phyloP scores from a whole-genome alignment of 2,888 invertebrate species.

The Phanerotoma sp. region DNA sequence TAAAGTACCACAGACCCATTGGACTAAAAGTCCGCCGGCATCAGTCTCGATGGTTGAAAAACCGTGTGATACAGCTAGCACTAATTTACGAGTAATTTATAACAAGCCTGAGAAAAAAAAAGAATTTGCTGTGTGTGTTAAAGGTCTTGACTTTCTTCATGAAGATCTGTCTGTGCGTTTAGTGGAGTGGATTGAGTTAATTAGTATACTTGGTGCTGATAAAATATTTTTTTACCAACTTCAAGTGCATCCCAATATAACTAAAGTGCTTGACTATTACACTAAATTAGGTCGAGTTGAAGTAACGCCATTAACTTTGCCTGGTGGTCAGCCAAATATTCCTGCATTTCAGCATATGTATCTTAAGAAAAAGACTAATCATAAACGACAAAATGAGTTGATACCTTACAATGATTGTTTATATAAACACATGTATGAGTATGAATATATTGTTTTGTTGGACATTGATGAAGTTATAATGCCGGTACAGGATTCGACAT shows the following conservation, averaged over 20 bases:
- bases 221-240: constrained; percentile 76
- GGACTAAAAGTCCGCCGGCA: constrained; percentile 72
- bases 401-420: constrained; percentile 97
- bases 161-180: constrained; percentile 87
- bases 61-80: constrained; percentile 82
- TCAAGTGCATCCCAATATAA: constrained; percentile 89
- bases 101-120: constrained; percentile 72
- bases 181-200: constrained; percentile 92
- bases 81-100: constrained; percentile 80
- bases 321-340: constrained; percentile 88
- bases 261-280: constrained; percentile 74
- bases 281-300: constrained; percentile 68
- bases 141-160: constrained; percentile 89
- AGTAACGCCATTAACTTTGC: constrained; percentile 79
- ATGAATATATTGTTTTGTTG: constrained; percentile 85
- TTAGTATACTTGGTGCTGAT: constrained; percentile 84
- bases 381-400: constrained; percentile 92
- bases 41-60: constrained; percentile 85
- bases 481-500: constrained; percentile 73
- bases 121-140: constrained; percentile 90
- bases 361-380: constrained; percentile 85
- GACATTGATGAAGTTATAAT: constrained; percentile 96
- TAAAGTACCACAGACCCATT: constrained; percentile 74
- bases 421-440: constrained; percentile 88
- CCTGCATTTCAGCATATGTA: constrained; percentile 88